phyloP scores from a whole-genome alignment of 2,113 vertebrate species.

The Peromyscus polionotus region DNA sequence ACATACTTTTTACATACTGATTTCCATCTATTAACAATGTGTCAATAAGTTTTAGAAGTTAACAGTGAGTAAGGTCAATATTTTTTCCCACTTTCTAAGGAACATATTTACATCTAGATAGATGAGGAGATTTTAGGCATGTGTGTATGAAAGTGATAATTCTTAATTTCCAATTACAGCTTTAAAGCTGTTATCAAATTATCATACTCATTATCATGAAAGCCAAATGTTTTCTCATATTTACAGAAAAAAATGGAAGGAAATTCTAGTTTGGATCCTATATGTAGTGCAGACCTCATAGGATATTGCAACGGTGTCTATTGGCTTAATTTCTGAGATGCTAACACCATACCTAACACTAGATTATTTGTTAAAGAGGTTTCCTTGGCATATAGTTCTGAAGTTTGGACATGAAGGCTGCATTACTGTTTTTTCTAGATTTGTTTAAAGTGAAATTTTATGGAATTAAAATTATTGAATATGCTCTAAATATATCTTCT shows the following conservation, averaged over 20 bases:
- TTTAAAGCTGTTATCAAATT: constrained; percentile 7
- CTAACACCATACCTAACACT: neutral
- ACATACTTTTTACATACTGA: constrained; percentile 30
- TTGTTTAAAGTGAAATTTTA: neutral
- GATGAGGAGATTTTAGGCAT: neutral
- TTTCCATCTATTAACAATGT: constrained; percentile 45
- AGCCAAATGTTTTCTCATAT: neutral
- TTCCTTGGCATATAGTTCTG: neutral
- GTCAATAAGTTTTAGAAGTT: constrained; percentile 38
- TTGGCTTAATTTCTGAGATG: neutral
- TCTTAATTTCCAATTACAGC: neutral
- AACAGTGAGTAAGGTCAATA: constrained; percentile 33
- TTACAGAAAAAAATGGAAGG: neutral
- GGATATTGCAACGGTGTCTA: neutral
- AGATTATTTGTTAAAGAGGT: neutral
- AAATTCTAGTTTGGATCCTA: neutral
- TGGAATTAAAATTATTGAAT: neutral
- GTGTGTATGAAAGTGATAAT: neutral
- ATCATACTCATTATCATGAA: neutral
- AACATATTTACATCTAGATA: constrained; percentile 53
- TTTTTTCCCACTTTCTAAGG: constrained; percentile 18
- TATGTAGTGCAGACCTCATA: neutral
- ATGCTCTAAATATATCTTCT: neutral
- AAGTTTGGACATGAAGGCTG: accelerated
- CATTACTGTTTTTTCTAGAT: neutral